Evolutionary conservation across 2,888 invertebrate species (phyloP).

Genomic region (Oscheius sp.): DNA sequence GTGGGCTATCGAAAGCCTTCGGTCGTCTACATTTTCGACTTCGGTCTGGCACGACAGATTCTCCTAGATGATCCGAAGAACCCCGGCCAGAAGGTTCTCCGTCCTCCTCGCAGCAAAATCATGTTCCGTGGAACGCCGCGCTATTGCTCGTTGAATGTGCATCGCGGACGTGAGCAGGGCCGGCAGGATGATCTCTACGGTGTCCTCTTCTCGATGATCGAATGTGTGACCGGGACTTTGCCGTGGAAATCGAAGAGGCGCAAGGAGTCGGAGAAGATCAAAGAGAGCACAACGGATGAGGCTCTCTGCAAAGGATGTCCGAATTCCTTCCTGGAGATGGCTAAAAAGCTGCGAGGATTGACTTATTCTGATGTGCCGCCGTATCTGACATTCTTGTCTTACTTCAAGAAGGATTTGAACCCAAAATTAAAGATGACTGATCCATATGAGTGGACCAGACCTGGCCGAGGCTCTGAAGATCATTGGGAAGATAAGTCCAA

Average conservation of each 20-base stretch:
- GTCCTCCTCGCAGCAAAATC: constrained; percentile 58
- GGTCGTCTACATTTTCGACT: constrained; percentile 62
- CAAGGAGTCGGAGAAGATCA: constrained; percentile 52
- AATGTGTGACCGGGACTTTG: constrained; percentile 55
- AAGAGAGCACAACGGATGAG: constrained; percentile 50
- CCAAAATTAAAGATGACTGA: constrained; percentile 52
- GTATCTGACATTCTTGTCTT: constrained; percentile 45
- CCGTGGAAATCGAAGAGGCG: constrained; percentile 63
- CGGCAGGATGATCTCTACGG: constrained; percentile 90
- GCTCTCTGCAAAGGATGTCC: constrained; percentile 41
- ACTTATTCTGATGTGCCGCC: constrained; percentile 54
- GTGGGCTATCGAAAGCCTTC: constrained; percentile 34
- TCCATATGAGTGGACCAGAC: constrained; percentile 62
- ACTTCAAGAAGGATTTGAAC: constrained; percentile 47
- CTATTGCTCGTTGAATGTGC: constrained; percentile 97
- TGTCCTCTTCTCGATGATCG: constrained; percentile 56
- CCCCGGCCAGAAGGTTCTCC: constrained; percentile 80
- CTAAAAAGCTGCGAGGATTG: constrained; percentile 43
- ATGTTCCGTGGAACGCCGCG: constrained; percentile 83
- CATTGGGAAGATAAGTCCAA: constrained; percentile 48
- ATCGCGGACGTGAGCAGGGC: constrained; percentile 97
- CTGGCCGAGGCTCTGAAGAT: constrained; percentile 10
- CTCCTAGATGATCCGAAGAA: constrained; percentile 71
- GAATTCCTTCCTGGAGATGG: constrained; percentile 49
- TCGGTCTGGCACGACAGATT: constrained; percentile 63